These are phyloP conservation scores for Catajapyx aquilonaris DNA, from an alignment of 1,140 invertebrate species.

Conservation along the genomic window DNA sequence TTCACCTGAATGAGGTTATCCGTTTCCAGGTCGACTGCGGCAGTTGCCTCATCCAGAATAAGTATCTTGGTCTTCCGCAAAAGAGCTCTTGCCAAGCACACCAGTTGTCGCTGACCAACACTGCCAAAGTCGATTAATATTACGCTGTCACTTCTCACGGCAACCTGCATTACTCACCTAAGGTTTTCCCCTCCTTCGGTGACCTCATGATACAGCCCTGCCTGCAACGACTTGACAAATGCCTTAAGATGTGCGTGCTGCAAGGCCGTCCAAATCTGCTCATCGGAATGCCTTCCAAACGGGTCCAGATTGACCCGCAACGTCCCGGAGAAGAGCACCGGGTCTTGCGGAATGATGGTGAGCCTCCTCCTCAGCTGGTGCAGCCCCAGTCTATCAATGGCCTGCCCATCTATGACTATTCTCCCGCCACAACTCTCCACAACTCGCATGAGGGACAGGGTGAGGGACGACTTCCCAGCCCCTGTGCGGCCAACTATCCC, in stretches of 20 bases:
- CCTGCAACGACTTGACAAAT: constrained; percentile 5
- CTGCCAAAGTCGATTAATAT: too few species aligned
- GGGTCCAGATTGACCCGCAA: constrained; percentile 35
- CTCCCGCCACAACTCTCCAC: constrained; percentile 22
- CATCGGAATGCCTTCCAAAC: constrained; percentile 23
- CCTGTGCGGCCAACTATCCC: constrained; percentile 31
- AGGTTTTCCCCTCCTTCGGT: too few species aligned
- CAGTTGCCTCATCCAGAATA: constrained; percentile 30
- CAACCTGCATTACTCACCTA: not conserved
- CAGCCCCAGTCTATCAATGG: constrained; percentile 29
- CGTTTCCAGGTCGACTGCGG: too few species aligned
- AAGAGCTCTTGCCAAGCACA: too few species aligned
- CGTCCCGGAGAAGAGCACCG: constrained; percentile 19
- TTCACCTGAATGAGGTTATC: constrained; percentile 31
- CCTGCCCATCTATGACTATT: constrained; percentile 31
- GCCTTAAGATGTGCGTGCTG: constrained; percentile 25
- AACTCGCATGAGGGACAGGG: constrained; percentile 26
- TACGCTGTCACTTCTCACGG: constrained; percentile 33
- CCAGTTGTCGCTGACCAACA: constrained; percentile 2
- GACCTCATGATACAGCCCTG: too few species aligned
- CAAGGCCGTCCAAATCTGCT: constrained; percentile 26
- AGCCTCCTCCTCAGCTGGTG: constrained; percentile 28
- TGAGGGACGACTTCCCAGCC: constrained; percentile 28
- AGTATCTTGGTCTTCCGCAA: too few species aligned
- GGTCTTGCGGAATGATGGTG: too few species aligned